Base-by-base conservation (phyloP, 1,140 invertebrate species). In the Ptiloglossa arizonensis region DNA sequence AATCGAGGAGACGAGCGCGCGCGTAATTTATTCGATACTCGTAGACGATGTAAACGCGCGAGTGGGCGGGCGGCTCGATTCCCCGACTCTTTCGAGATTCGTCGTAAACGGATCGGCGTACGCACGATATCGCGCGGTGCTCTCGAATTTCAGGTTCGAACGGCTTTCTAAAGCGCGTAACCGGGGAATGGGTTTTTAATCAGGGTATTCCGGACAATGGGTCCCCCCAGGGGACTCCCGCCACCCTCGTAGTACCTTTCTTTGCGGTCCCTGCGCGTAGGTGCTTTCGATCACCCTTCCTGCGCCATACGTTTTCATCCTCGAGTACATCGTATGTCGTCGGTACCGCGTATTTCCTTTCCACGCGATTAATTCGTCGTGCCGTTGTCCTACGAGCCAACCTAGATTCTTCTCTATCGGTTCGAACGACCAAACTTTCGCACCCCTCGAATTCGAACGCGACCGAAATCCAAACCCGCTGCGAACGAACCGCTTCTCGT, bases 141-240 rank as follows among this genome's bases (percentile, higher is more conserved):
- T 74, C 79, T 72, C 41, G 50, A 81, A 86, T 76, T 85, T 86
- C 72, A 66, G 67, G 72, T 79, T 85, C 72, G 78, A 86, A 76
- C 79, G 84, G 86, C 83, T 82, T 73, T 79, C 86, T 87, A 87
- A 86, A 87, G 81, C 83, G 79, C 75, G 74, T 73, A 83, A 82
- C 64, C 74, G 83, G 87, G 88, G 90, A 90, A 91, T 91, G 90
- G 90, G 90, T 90, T 91, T 91, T 91, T 91, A 91, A 91, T 91
- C 90, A 91, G 88, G 89, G 89, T 90, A 89, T 90, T 88, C 88
- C 87, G 89, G 89, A 91, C 90, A 91, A 91, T 91, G 85, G 89
- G 72, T 81, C 73, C 87, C 89, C 89, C 89, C 87, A 86, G 89
- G 90, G 89, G 87, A 88, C 87, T 88, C 76, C 89, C 86, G 81